A percentile compares a stretch with the other conserved stretches of the same genome.
Conservation (phyloP, 2,113 vertebrate genomes). For the Globicephala melas region DNA sequence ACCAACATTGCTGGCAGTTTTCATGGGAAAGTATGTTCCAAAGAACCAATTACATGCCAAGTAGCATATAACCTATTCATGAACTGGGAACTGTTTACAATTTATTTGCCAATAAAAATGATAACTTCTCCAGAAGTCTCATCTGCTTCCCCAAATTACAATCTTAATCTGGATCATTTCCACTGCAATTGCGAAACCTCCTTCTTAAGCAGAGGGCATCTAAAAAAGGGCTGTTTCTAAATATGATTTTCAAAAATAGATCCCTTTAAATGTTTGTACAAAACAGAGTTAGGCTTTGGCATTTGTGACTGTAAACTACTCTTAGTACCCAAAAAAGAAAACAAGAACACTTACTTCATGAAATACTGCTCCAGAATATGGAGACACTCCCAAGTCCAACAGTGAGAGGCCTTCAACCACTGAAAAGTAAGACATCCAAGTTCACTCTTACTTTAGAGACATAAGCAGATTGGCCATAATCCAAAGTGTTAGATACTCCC, state of each 20-base stretch:
- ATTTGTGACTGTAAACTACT: constrained; percentile 43
- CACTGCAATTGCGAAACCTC: constrained; percentile 33
- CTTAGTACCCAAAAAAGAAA: constrained; percentile 38
- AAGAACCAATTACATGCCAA: constrained; percentile 24
- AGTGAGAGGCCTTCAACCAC: constrained; percentile 97
- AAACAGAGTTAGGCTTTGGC: constrained; percentile 51
- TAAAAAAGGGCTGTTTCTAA: constrained; percentile 51
- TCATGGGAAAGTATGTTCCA: constrained; percentile 23
- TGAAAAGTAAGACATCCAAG: constrained; percentile 80
- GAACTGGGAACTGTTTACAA: constrained; percentile 1
- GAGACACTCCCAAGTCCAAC: constrained; percentile 95
- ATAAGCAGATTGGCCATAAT: neutral
- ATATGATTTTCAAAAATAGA: constrained; percentile 47
- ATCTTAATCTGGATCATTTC: constrained; percentile 38
- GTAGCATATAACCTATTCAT: constrained; percentile 14
- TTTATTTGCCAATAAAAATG: constrained; percentile 44
- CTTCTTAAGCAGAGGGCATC: neutral
- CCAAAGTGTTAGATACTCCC: neutral
- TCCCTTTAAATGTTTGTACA: constrained; percentile 37
- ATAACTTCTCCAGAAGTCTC: neutral
- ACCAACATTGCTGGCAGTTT: constrained; percentile 11
- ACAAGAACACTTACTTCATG: constrained; percentile 90
- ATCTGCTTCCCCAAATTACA: constrained; percentile 22
- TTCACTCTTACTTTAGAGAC: constrained; percentile 51
- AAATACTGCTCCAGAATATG: constrained; percentile 96